These are phyloP conservation scores for Cebidichthys violaceus DNA, from an alignment of 2,113 vertebrate genomes.

Conservation along the genomic window DNA sequence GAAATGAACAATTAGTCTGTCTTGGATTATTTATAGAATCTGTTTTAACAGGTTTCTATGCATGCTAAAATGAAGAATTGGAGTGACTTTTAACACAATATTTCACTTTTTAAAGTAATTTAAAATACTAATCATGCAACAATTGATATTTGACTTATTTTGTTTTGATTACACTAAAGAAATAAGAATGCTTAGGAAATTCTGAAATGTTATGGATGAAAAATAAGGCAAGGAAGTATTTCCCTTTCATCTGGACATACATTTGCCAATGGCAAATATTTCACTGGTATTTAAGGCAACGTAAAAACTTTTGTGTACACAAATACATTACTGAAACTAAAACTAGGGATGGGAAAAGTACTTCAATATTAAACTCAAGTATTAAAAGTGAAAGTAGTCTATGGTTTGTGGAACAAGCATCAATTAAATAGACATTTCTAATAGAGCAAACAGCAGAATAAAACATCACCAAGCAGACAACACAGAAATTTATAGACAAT, in stretches of 20 bases:
- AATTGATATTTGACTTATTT: not conserved
- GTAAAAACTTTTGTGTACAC: not conserved
- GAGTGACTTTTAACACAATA: not conserved
- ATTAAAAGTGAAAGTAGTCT: not conserved
- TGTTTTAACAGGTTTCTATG: not conserved
- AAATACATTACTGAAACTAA: not conserved
- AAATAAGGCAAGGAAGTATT: not conserved
- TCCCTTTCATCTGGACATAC: not conserved
- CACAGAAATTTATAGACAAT: not conserved
- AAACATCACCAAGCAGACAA: not conserved
- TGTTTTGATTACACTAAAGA: not conserved
- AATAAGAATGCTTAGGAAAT: not conserved
- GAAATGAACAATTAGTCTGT: slow-evolving; percentile 29
- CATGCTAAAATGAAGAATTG: not conserved
- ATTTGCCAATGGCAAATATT: not conserved
- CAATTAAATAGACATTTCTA: not conserved
- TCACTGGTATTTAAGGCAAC: not conserved
- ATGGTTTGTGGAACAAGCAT: not conserved
- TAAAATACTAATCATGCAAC: not conserved
- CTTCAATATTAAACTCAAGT: not conserved
- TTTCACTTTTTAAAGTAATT: not conserved
- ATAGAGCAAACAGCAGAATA: not conserved
- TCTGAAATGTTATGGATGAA: not conserved
- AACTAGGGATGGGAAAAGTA: not conserved
- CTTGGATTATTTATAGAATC: slow-evolving; percentile 44